Conservation (phyloP, 1,140 invertebrate species). For the Orius insidiosus region DNA sequence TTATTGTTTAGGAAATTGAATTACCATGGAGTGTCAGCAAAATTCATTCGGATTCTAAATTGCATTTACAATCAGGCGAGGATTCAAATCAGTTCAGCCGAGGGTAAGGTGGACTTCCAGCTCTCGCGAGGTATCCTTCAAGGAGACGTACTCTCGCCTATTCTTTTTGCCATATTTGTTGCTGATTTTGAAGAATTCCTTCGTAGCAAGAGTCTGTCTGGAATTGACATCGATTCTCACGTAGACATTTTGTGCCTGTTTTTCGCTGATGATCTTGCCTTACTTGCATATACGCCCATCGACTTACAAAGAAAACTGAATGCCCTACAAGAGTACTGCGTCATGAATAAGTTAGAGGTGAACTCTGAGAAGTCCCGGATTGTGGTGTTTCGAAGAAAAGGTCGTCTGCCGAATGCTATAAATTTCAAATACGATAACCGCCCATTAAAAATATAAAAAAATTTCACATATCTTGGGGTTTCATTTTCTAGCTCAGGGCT, state of each 20-base stretch:
- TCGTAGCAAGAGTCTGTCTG: neutral
- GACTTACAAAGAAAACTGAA: conserved; percentile 7
- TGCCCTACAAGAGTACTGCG: conserved; percentile 13
- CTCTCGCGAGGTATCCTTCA: conserved; percentile 19
- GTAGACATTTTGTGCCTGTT: conserved; percentile 13
- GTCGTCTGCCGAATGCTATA: neutral
- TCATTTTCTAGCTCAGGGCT: neutral
- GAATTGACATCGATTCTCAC: neutral
- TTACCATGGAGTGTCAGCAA: conserved; percentile 17
- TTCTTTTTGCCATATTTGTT: conserved; percentile 16
- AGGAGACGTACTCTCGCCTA: conserved; percentile 17
- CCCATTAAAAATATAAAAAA: neutral
- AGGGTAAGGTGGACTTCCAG: conserved; percentile 3
- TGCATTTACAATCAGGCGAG: conserved; percentile 18
- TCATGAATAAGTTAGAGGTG: conserved; percentile 12
- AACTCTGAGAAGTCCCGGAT: conserved; percentile 18
- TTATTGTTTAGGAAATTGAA: conserved; percentile 19
- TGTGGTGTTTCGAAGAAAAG: conserved; percentile 11
- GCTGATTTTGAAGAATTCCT: conserved; percentile 14
- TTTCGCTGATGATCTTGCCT: conserved; percentile 19
- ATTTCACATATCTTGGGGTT: neutral
- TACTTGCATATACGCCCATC: conserved; percentile 8
- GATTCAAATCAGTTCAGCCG: conserved; percentile 12
- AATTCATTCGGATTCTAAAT: conserved; percentile 18
- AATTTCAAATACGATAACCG: neutral